phyloP scores from a whole-genome alignment of 2,888 invertebrate species.

The Isotomurus palustris region DNA sequence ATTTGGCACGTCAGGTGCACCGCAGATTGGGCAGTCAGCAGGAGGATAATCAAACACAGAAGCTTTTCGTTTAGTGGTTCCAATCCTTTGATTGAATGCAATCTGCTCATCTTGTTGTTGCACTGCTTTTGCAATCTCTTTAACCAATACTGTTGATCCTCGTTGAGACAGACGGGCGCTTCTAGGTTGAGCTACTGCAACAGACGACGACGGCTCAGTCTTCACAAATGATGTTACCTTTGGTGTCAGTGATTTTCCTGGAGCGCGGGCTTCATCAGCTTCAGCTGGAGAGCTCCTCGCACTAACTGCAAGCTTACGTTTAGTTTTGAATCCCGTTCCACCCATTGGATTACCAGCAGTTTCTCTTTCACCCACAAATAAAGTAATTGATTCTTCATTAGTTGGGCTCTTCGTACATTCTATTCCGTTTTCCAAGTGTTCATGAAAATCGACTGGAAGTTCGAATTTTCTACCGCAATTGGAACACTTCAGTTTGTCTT shows the following conservation, averaged over 20 bases:
- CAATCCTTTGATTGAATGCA: neutral
- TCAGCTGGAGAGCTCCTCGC: no score
- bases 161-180: conserved; percentile 41
- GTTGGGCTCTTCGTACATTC: neutral
- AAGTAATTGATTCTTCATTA: conserved; percentile 7
- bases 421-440: conserved; percentile 27
- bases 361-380: conserved; percentile 10
- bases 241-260: conserved; percentile 4
- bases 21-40: conserved; percentile 44
- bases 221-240: neutral
- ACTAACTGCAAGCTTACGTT: no score
- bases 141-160: conserved; percentile 10
- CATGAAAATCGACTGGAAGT: conserved; percentile 28
- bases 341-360: no score
- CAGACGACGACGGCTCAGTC: conserved; percentile 39
- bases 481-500: conserved; percentile 37
- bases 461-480: conserved; percentile 32
- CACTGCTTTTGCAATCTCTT: conserved; percentile 7
- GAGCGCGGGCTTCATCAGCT: neutral
- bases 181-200: conserved; percentile 37
- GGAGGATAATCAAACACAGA: conserved; percentile 23
- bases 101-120: conserved; percentile 6
- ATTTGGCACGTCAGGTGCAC: conserved; percentile 27
- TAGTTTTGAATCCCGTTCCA: no score
- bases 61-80: neutral